These are phyloP conservation scores for Mantis religiosa DNA, from an alignment of 2,888 invertebrate genomes.

Conservation along the genomic window DNA sequence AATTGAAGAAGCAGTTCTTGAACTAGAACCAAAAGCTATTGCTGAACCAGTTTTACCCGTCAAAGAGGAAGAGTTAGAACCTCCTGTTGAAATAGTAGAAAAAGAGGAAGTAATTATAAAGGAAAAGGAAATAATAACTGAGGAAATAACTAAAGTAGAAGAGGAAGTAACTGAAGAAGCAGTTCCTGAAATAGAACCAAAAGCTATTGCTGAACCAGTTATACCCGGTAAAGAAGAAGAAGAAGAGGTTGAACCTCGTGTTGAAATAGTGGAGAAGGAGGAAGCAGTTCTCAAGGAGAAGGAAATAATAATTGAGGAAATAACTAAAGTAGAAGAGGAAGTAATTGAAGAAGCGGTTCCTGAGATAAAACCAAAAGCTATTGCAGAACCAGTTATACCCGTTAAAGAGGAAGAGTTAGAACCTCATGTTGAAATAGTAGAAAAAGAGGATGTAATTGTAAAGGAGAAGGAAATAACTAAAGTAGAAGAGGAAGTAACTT, in stretches of 20 bases:
- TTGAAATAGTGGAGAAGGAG: not conserved
- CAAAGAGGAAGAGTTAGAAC: not conserved
- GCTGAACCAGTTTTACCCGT: not conserved
- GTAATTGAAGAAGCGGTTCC: not conserved
- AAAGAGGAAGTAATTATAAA: not conserved
- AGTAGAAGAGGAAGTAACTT: not conserved
- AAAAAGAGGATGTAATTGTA: not conserved
- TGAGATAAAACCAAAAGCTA: not conserved
- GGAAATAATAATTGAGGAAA: not conserved
- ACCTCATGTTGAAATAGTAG: not conserved
- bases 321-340: not conserved
- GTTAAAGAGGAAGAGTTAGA: too few species aligned
- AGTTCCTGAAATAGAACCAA: not conserved
- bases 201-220: not conserved
- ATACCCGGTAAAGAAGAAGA: not conserved
- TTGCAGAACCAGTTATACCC: too few species aligned
- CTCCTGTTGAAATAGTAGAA: too few species aligned
- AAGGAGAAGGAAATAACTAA: not conserved
- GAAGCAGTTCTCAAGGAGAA: not conserved
- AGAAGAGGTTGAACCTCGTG: not conserved
- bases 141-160: too few species aligned
- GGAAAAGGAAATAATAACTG: not conserved
- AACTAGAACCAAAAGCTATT: not conserved
- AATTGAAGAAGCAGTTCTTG: not conserved
- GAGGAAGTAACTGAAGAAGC: not conserved